Conservation (phyloP, 2,888 invertebrate genomes). For the Melanostoma scalare region DNA sequence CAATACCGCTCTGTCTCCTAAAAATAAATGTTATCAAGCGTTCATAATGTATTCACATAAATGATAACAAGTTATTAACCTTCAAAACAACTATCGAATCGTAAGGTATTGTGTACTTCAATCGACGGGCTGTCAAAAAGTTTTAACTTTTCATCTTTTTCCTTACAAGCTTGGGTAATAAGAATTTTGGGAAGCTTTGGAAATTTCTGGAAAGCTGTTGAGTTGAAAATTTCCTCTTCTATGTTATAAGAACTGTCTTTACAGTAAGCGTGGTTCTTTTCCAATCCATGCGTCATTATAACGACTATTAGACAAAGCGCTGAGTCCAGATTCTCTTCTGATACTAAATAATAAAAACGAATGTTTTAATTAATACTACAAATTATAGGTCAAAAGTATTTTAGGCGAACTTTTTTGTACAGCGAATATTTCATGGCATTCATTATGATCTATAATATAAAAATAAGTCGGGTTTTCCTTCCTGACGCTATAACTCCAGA, state of each 20-base stretch:
- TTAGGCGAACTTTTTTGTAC: no score
- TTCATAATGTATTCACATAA: not conserved
- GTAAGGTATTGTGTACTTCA: constrained; percentile 16
- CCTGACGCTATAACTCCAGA: no score
- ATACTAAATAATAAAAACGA: constrained; percentile 3
- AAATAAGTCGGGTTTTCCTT: no score
- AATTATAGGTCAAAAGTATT: no score
- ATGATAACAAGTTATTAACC: not conserved
- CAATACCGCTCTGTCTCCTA: constrained; percentile 10
- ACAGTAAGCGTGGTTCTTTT: constrained; percentile 2
- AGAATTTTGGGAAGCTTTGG: constrained; percentile 31
- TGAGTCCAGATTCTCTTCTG: not conserved
- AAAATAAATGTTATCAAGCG: not conserved
- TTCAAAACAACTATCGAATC: constrained; percentile 35
- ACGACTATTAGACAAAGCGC: constrained; percentile 30
- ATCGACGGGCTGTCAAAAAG: not conserved
- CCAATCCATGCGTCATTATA: constrained; percentile 39
- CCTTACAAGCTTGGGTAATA: constrained; percentile 37
- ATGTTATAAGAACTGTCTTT: constrained; percentile 19
- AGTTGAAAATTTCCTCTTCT: constrained; percentile 20
- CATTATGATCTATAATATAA: no score
- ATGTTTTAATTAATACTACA: not conserved
- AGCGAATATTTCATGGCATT: no score
- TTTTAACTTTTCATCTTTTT: constrained; percentile 1
- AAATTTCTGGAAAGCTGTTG: constrained; percentile 15